Base-by-base conservation (phyloP, 2,888 invertebrate species). In the Erebia epiphron region DNA sequence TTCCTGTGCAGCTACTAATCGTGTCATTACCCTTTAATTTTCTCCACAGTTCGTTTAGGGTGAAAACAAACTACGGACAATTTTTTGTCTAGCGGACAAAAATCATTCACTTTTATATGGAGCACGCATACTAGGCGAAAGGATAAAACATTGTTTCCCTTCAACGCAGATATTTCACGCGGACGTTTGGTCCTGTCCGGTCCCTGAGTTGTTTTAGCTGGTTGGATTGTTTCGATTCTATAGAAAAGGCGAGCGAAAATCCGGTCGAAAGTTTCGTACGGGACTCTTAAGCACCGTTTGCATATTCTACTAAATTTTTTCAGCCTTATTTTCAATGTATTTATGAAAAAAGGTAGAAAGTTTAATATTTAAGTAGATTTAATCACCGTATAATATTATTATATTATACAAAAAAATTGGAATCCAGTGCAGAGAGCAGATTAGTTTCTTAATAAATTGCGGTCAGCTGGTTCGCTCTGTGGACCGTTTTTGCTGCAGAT, bases 371-470 rank as follows among this genome's bases (percentile, higher is more conserved):
- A 50, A 50, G 56, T 56, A 41, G 9, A 35, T 60, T 43, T 43
- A 60, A 16, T 61, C 43, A 61, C 18, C 49, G 49, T 18, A 21
- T 62, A 21, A 62, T 21, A 62, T 16, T 18, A 21, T 62, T 14
- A 62, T 21, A 62, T 16, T 14, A 46, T 13, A 62, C 9, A 54
- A 62, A 46, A 61, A 61, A 62, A 14, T 49, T 62, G 62, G 21
- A 49, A 49, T 62, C 26, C 21, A 21, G 14, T 62, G 62, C 62
- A 62, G 62, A 62, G 21, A 21, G 46, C 13, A 69, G 50, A 66
- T 72, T 63, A 72, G 62, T 72, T 43, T 57, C 61, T 69, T 50
- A 69, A 67, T 72, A 69, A 72, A 72, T 72, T 69, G 66, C 66
- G 52, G 52, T 62, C 66, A 49, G 62, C 49, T 16, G 21, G 46